Conservation (phyloP, 2,797 vertebrate species). For the Gambelia wislizenii region DNA sequence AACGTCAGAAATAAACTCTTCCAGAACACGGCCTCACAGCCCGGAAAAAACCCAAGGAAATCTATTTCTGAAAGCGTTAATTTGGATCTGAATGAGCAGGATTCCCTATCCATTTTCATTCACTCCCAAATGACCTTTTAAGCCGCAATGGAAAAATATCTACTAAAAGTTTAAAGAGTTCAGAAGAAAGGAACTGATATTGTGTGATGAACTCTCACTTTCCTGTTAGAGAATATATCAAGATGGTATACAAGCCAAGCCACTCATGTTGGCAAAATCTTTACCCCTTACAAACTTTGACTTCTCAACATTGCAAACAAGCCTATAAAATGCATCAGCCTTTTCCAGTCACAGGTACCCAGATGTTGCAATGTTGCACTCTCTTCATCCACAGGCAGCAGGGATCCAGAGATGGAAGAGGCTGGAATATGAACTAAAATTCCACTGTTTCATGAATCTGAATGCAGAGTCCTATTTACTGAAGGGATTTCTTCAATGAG, state of each 20-base stretch:
- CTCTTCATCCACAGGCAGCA: neutral
- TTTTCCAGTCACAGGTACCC: neutral
- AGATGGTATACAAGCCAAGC: neutral
- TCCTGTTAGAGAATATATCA: neutral
- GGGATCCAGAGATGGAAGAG: neutral
- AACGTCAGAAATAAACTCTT: no score
- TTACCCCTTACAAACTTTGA: neutral
- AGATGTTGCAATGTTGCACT: neutral
- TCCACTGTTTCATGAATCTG: neutral
- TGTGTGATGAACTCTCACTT: neutral
- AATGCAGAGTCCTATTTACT: neutral
- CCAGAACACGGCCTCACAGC: no score
- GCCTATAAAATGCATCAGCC: neutral
- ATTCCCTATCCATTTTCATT: neutral
- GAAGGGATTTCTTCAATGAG: neutral
- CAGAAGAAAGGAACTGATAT: neutral
- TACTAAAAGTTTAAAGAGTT: neutral
- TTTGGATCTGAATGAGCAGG: neutral
- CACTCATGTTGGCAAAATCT: neutral
- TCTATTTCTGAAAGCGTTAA: neutral
- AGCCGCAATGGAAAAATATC: neutral
- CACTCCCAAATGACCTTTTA: neutral
- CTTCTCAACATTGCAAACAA: neutral
- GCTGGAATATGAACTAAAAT: neutral
- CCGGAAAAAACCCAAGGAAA: no score